Base-by-base conservation (phyloP, 2,888 invertebrate genomes). In the Drosophila koepferae region DNA sequence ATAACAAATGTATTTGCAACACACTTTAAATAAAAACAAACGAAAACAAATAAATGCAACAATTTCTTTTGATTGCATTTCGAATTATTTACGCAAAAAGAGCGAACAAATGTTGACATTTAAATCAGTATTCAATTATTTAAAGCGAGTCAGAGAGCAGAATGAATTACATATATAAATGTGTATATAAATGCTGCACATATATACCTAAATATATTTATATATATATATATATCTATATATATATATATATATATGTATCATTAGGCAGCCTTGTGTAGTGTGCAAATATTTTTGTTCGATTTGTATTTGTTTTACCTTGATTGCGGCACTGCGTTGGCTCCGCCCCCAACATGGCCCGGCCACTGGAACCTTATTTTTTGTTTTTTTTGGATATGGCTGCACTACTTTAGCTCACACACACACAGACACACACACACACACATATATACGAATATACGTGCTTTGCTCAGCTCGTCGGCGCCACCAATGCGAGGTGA, bases 261-360 rank as follows among this genome's bases (percentile, higher is more conserved):
- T 41, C 48, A 46, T 51, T 51, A 51, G 49, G n/a, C 6, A 2
- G 31, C 9, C 10, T n/a, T 61, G 43, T 69, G 46, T 64, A 66
- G 63, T 72, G 86, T 63, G 79, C 77, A 90, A 88, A 88, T 88
- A 88, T 90, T 90, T 89, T 82, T 63, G 77, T 83, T 88, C 81
- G 91, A 77, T 88, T 88, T 85, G 74, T 85, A 83, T 90, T 89
- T 88, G 78, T 84, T 82, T 82, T 87, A 82, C 80, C 78, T 89
- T 90, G 91, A 90, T 90, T 90, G 86, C 77, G 84, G 69, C 82
- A 82, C 46, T 64, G 73, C 63, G 18, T 34, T 81, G 77, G 74
- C 88, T 85, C 91, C 89, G 90, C 89, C 89, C 85, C 70, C 31
- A 87, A 84, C 76, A 81, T 89, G 89, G 87, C 82, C 70, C 56